These are phyloP conservation scores for Lordiphosa fenestrarum DNA, from an alignment of 2,888 invertebrate species.

Conservation along the genomic window DNA sequence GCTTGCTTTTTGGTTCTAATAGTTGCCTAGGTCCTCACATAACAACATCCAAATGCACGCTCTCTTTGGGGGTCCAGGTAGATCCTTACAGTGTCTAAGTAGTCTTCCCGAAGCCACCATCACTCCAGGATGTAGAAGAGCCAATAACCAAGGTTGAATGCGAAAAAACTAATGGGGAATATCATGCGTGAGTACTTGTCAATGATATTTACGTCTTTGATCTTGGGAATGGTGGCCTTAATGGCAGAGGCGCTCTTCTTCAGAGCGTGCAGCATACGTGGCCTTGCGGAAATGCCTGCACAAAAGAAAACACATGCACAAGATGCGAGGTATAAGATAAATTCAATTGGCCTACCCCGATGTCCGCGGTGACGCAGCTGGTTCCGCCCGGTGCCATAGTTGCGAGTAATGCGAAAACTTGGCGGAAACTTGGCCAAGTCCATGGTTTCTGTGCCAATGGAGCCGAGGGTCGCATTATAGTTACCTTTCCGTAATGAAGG, in stretches of 20 bases:
- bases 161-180: slow-evolving; percentile 96
- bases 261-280: slow-evolving; percentile 90
- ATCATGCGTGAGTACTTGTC: slow-evolving; percentile 98
- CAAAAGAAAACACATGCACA: not conserved
- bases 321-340: not conserved
- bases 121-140: slow-evolving; percentile 91
- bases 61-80: no score
- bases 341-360: slow-evolving; percentile 76
- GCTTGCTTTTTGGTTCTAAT: slow-evolving; percentile 1
- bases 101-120: slow-evolving; percentile 32
- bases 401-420: slow-evolving; percentile 87
- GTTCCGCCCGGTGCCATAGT: slow-evolving; percentile 82
- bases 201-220: slow-evolving; percentile 98
- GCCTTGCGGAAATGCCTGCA: slow-evolving; percentile 71
- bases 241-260: slow-evolving; percentile 92
- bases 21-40: not conserved
- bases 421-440: slow-evolving; percentile 87
- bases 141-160: slow-evolving; percentile 98
- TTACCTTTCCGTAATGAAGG: slow-evolving; percentile 88
- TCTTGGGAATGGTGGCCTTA: slow-evolving; percentile 95
- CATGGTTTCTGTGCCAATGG: slow-evolving; percentile 82
- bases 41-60: slow-evolving; percentile 1
- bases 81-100: not conserved
- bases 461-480: slow-evolving; percentile 83
- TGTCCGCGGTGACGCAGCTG: slow-evolving; percentile 83